Conservation (phyloP, 1,140 invertebrate genomes). For the Anadara kagoshimensis region DNA sequence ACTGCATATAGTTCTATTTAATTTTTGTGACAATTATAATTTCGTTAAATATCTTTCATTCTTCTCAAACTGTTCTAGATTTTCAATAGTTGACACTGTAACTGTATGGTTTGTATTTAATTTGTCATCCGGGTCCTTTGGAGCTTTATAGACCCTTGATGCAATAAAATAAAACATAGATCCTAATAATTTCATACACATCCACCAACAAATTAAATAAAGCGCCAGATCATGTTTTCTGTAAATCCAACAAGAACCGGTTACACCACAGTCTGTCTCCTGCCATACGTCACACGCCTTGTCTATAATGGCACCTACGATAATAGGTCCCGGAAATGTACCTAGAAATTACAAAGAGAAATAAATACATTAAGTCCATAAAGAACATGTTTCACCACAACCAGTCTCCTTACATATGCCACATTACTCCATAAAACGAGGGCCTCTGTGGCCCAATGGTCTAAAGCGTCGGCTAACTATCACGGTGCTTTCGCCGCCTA, state of each 20-base stretch:
- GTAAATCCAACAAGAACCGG: conserved; percentile 72
- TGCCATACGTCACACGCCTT: conserved; percentile 69
- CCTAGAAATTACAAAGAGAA: no score
- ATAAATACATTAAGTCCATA: no score
- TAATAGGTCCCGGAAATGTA: conserved; percentile 67
- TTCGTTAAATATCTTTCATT: no score
- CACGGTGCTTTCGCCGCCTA: background rate
- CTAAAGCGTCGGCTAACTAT: background rate
- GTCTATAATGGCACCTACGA: conserved; percentile 69
- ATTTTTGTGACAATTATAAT: no score
- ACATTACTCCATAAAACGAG: no score
- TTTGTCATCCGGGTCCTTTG: conserved; percentile 1
- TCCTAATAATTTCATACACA: conserved; percentile 32
- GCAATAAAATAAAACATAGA: conserved; percentile 42
- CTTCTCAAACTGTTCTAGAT: no score
- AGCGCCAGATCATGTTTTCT: conserved; percentile 61
- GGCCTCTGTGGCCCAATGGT: no score
- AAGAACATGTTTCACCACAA: no score
- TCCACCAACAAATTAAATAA: conserved; percentile 45
- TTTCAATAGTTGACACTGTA: no score
- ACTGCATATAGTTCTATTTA: no score
- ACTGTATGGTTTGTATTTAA: no score
- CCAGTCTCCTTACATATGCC: no score
- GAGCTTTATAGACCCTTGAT: conserved; percentile 44
- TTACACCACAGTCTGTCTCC: conserved; percentile 56